Conservation (phyloP, 2,797 vertebrate species). For the Sebastes itinus region DNA sequence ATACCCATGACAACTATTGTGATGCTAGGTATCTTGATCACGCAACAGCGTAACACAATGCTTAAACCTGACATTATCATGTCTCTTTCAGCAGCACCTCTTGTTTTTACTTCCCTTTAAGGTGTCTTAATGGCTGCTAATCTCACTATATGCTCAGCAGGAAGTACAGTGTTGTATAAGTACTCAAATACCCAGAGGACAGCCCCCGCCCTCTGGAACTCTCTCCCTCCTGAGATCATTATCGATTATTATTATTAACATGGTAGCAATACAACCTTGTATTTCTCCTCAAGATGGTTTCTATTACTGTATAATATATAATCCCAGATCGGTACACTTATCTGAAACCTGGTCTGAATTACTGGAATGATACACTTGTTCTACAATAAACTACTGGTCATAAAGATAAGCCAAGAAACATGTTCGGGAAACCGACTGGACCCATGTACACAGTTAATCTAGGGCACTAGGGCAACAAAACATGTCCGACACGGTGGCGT, state of each 20-base stretch:
- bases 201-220: too few species aligned
- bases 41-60: neutral
- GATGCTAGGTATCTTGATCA: neutral
- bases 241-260: neutral
- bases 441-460: neutral
- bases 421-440: neutral
- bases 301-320: neutral
- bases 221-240: too few species aligned
- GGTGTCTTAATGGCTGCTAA: neutral
- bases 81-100: neutral
- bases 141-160: neutral
- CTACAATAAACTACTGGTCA: neutral
- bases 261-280: neutral
- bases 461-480: too few species aligned
- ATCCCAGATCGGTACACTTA: rapidly evolving
- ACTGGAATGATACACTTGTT: neutral
- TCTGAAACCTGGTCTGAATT: neutral
- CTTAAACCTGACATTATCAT: neutral
- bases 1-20: neutral
- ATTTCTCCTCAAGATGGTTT: neutral
- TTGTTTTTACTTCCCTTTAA: neutral
- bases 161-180: neutral
- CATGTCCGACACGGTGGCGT: too few species aligned
- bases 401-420: slow-evolving; percentile 17
- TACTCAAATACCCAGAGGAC: neutral